Evolutionary conservation across 2,888 invertebrate species (phyloP).

Genomic region (Cremastinae sp.): DNA sequence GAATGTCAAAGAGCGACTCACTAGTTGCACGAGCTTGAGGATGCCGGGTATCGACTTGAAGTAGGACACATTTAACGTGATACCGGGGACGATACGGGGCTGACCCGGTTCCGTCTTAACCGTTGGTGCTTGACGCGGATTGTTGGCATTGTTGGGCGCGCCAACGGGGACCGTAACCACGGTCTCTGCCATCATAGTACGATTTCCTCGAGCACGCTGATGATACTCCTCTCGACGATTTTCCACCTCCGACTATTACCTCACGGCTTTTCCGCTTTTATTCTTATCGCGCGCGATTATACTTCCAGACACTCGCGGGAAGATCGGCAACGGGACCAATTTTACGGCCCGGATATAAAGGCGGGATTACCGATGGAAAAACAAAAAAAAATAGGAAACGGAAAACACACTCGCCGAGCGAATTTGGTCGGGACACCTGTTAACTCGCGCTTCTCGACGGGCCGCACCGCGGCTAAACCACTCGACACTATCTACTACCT

Average conservation of each 20-base stretch:
- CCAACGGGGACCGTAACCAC: slow-evolving; percentile 90
- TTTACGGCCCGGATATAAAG: no score
- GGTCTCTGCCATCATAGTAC: slow-evolving; percentile 90
- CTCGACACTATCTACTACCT: slow-evolving; percentile 64
- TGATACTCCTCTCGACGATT: slow-evolving; percentile 17
- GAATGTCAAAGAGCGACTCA: slow-evolving; percentile 81
- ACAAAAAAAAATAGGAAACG: slow-evolving; percentile 6
- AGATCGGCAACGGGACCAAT: no score
- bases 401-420: slow-evolving; percentile 38
- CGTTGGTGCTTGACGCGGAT: slow-evolving; percentile 77
- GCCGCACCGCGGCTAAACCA: slow-evolving; percentile 71
- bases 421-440: slow-evolving; percentile 69
- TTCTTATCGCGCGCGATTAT: no score
- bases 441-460: slow-evolving; percentile 69
- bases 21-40: slow-evolving; percentile 90
- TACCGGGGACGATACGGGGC: slow-evolving; percentile 84
- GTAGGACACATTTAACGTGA: slow-evolving; percentile 89
- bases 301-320: no score
- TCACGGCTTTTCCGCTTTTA: not conserved
- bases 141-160: slow-evolving; percentile 81
- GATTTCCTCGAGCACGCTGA: slow-evolving; percentile 38
- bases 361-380: no score
- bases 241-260: not conserved
- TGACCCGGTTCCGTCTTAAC: slow-evolving; percentile 82
- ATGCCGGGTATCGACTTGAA: slow-evolving; percentile 91